phyloP scores from a whole-genome alignment of 2,797 vertebrate genomes.

The Acanthurus lineatus region DNA sequence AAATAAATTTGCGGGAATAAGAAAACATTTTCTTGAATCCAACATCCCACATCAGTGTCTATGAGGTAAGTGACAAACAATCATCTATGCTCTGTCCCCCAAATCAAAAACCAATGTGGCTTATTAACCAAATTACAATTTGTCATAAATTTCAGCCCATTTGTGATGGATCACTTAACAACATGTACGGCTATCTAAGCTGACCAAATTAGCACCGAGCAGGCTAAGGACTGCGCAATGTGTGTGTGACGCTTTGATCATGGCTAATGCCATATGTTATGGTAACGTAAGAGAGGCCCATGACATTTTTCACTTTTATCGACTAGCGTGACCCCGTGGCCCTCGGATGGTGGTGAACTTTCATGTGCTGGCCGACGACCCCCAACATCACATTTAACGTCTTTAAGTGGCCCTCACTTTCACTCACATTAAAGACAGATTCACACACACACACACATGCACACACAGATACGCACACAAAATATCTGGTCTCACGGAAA shows the following conservation, averaged over 20 bases:
- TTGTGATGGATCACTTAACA: conserved; percentile 79
- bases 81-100: background rate
- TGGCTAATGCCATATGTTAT: conserved; percentile 78
- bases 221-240: conserved; percentile 59
- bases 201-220: conserved; percentile 76
- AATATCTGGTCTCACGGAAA: conserved; percentile 54
- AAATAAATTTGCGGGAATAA: background rate
- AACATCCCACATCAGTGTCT: conserved; percentile 4
- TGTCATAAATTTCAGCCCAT: conserved; percentile 83
- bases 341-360: conserved; percentile 80
- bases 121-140: conserved; percentile 82
- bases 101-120: conserved; percentile 49
- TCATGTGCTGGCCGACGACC: conserved; percentile 76
- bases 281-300: conserved; percentile 69
- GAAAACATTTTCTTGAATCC: background rate
- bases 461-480: conserved; percentile 29
- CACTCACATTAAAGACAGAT: conserved; percentile 79
- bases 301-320: conserved; percentile 87
- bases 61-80: no score
- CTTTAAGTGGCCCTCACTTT: conserved; percentile 84
- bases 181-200: conserved; percentile 70
- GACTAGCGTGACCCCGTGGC: conserved; percentile 74
- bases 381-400: conserved; percentile 78
- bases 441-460: conserved; percentile 41
- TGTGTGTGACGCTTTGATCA: conserved; percentile 76